Conservation (phyloP, 2,888 invertebrate species). For the Drosophila dives region DNA sequence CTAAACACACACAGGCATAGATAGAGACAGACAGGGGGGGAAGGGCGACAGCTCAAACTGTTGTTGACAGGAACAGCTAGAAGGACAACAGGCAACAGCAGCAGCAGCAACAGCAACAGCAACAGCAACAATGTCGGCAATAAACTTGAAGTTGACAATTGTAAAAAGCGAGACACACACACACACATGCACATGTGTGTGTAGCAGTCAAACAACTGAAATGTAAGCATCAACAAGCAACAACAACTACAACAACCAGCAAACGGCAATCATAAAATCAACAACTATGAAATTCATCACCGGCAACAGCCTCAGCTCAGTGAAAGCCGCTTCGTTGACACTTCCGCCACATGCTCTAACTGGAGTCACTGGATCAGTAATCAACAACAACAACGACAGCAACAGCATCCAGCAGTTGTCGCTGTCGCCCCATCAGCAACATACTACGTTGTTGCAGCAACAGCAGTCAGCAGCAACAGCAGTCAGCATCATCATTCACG, state of each 20-base stretch:
- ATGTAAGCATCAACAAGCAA: conserved; percentile 45
- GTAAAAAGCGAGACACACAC: conserved; percentile 61
- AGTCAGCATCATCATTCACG: conserved; percentile 64
- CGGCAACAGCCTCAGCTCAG: conserved; percentile 56
- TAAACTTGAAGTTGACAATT: conserved; percentile 77
- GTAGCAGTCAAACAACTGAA: conserved; percentile 52
- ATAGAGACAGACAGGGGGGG: conserved; percentile 28
- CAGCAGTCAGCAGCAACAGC: conserved; percentile 43
- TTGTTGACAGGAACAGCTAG: conserved; percentile 66
- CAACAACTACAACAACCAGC: conserved; percentile 41
- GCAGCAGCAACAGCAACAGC: conserved; percentile 31
- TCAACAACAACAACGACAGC: conserved; percentile 27
- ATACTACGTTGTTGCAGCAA: conserved; percentile 30
- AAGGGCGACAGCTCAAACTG: conserved; percentile 77
- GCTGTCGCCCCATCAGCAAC: conserved; percentile 42
- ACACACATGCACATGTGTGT: not conserved
- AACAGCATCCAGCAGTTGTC: conserved; percentile 39
- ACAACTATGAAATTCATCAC: conserved; percentile 84
- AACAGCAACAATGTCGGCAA: conserved; percentile 58
- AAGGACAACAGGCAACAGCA: conserved; percentile 49
- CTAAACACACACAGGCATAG: conserved; percentile 32
- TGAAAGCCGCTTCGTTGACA: conserved; percentile 71
- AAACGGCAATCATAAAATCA: conserved; percentile 82
- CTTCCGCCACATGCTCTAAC: conserved; percentile 65
- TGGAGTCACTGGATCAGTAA: conserved; percentile 70